Conservation (phyloP, 2,113 vertebrate genomes). For the Microcebus jonahi region DNA sequence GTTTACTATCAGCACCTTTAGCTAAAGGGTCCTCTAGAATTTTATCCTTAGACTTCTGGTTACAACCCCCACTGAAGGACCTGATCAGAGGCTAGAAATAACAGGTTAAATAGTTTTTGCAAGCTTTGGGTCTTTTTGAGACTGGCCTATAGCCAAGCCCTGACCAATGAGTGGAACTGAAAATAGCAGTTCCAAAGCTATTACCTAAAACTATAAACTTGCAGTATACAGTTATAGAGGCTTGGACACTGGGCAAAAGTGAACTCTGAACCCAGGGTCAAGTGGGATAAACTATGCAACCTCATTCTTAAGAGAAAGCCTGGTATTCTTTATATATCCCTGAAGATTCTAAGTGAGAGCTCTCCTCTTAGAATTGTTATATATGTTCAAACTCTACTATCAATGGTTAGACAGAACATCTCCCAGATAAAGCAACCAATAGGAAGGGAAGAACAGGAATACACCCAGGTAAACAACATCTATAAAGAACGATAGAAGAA, state of each 20-base stretch:
- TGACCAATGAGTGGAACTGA: neutral
- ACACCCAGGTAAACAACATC: neutral
- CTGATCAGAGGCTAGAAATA: neutral
- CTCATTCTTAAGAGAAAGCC: neutral
- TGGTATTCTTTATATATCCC: neutral
- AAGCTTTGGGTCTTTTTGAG: neutral
- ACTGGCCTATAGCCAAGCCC: neutral
- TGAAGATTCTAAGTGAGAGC: neutral
- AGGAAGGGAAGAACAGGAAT: neutral
- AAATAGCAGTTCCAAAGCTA: slow-evolving; percentile 50
- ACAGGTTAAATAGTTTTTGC: slow-evolving; percentile 15
- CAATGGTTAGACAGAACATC: neutral
- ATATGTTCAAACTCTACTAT: neutral
- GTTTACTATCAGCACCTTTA: slow-evolving; percentile 11
- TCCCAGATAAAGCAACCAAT: neutral
- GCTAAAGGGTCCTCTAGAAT: slow-evolving; percentile 8
- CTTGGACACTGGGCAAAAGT: neutral
- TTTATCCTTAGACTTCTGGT: slow-evolving; percentile 47
- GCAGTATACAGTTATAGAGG: neutral
- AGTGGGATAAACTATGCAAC: neutral
- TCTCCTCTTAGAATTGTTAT: neutral
- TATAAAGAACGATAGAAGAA: slow-evolving; percentile 29
- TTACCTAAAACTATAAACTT: neutral
- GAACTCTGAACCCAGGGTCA: neutral
- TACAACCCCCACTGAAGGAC: neutral